These are phyloP conservation scores for Melinaea marsaeus DNA, from an alignment of 2,888 invertebrate genomes.

Conservation along the genomic window DNA sequence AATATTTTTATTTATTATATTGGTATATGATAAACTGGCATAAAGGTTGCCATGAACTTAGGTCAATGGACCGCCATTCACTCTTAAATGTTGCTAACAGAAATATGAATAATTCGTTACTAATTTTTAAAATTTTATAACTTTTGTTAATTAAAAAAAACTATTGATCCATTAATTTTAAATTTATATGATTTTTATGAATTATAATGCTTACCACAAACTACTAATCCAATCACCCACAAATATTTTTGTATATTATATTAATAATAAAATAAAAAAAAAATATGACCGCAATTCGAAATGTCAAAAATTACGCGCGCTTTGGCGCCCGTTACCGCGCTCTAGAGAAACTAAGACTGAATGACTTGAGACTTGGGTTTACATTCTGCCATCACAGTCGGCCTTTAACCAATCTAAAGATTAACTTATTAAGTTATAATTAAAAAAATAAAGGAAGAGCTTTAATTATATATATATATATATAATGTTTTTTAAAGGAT, in stretches of 20 bases:
- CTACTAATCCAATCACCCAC: no score
- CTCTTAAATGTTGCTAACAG: conserved; percentile 11
- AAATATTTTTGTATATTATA: no score
- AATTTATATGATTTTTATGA: no score
- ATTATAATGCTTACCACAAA: no score
- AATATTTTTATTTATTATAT: background rate
- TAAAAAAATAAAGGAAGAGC: no score
- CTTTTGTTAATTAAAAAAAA: background rate
- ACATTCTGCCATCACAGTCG: conserved; percentile 8
- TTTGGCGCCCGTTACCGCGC: conserved; percentile 14
- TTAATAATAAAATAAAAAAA: background rate
- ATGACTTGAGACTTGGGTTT: conserved; percentile 6
- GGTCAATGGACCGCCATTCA: conserved; percentile 20
- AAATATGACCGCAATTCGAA: conserved; percentile 15
- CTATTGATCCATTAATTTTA: no score
- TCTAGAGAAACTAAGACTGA: conserved; percentile 19
- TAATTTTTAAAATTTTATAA: background rate
- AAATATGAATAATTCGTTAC: background rate
- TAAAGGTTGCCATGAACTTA: conserved; percentile 15
- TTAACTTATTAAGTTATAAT: conserved; percentile 17
- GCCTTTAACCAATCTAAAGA: background rate
- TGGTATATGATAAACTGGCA: background rate
- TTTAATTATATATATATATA: no score
- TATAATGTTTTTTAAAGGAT: no score
- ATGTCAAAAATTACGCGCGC: conserved; percentile 24